Evolutionary conservation across 2,797 vertebrate species (phyloP), one percentile per base, ranked within the genome.

Genomic region (Erithacus rubecula): DNA sequence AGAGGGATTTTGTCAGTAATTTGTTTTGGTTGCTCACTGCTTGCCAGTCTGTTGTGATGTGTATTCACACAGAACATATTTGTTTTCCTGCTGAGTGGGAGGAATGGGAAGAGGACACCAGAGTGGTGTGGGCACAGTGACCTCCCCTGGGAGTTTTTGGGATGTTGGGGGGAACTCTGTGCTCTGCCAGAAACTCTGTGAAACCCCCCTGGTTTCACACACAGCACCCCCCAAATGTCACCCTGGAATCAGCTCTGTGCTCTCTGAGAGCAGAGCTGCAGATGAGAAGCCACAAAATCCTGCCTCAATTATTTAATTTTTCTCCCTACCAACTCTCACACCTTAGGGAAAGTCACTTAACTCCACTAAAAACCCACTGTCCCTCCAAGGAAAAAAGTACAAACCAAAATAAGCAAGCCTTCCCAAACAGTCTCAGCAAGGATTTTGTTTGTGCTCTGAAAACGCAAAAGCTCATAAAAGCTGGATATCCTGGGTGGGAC

Each of bases 1-100:
- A 95, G 84, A 96, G 96, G 83, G 90, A 96, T 96, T 96, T 90
- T 83, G 72, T 95, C 83, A 93, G 93, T 71, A 89, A 96, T 97
- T 91, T 96, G 88, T 87, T 97, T 88, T 87, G 94, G 83, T 94
- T 92, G 97, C 81, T 94, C 90, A n/a, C 55, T 91, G 83, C 89
- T 90, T 92, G 91, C 95, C 91, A 92, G 83, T n/a, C 81, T 96
- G 80, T 68, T 93, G 92, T 88, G 87, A 93, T 90, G 51, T 64
- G 93, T 83, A 82, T 93, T 97, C 92, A 92, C 84, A 96, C 84
- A 92, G 51, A 94, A 94, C 86, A 87, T 68, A 58, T 83, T 95
- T 96, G 94, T 87, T 94, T 96, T 67, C 89, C 44, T 83, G 65
- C 39, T 64, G 89, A 94, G 95, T 53, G 87, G 76, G 91, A 96